Evolutionary conservation across 2,113 vertebrate genomes (phyloP).

Genomic region (Columba livia): DNA sequence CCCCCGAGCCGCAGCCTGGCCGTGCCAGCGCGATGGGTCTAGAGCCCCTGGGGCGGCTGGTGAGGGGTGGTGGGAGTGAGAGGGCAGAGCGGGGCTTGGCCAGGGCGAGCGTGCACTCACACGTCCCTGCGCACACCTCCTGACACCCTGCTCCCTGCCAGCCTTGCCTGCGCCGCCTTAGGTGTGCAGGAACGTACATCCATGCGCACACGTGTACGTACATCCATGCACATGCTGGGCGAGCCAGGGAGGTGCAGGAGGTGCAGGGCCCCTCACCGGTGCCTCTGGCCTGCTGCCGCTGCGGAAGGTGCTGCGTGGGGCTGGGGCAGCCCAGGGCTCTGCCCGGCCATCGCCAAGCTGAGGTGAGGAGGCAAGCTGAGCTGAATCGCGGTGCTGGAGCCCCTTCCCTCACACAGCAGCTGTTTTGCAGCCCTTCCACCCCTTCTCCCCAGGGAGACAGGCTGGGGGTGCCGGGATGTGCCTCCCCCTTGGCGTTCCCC

Average conservation of each 20-base stretch:
- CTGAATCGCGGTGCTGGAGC: not conserved
- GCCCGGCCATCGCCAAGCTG: fast-evolving
- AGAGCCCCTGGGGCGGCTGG: too few species aligned
- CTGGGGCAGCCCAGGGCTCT: not conserved
- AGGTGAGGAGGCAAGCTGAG: not conserved
- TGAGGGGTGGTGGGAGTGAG: not conserved
- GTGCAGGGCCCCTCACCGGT: not conserved
- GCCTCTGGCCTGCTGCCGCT: not conserved
- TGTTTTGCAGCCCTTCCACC: not conserved
- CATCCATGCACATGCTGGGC: fast-evolving
- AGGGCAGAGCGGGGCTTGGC: not conserved
- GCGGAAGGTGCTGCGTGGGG: not conserved
- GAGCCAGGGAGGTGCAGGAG: fast-evolving
- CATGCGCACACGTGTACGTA: fast-evolving
- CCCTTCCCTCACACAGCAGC: not conserved
- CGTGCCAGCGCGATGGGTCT: not conserved
- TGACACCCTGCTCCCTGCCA: fast-evolving
- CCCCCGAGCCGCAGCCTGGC: not conserved
- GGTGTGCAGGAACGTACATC: fast-evolving
- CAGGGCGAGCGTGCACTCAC: fast-evolving
- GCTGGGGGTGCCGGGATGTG: not conserved
- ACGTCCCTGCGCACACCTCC: not conserved
- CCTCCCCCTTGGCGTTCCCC: not conserved
- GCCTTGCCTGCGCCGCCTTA: not conserved
- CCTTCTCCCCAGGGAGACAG: not conserved